Conservation (phyloP, 1,140 invertebrate genomes). For the Heliconius hewitsoni region DNA sequence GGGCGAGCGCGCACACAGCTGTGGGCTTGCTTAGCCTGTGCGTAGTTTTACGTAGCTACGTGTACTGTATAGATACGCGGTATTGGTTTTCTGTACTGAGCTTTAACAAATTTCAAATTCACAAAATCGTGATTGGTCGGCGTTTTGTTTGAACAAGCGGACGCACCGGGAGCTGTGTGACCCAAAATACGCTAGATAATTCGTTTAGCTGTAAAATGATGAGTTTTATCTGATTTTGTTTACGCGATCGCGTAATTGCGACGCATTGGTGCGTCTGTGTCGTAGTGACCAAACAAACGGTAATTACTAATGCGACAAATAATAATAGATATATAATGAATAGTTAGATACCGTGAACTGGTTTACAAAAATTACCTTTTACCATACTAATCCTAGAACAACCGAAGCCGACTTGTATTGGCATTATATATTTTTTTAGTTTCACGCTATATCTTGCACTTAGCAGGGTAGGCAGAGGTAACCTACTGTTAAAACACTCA, state of each 20-base stretch:
- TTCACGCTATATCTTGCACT: too few relatives aligned
- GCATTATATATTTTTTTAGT: too few relatives aligned
- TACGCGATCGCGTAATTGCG: constrained; percentile 55
- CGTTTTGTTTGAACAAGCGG: constrained; percentile 78
- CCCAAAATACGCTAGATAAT: constrained; percentile 73
- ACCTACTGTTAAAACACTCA: too few relatives aligned
- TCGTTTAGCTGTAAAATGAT: constrained; percentile 74
- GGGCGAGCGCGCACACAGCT: constrained; percentile 56
- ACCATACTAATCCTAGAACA: background rate
- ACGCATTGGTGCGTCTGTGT: constrained; percentile 48
- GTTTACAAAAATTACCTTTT: background rate
- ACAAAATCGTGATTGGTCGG: constrained; percentile 80
- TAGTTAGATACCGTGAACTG: background rate
- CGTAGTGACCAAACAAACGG: constrained; percentile 40
- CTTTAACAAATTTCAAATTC: constrained; percentile 81
- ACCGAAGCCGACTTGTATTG: too few relatives aligned
- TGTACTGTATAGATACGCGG: constrained; percentile 58
- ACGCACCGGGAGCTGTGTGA: constrained; percentile 58
- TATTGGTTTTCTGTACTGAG: constrained; percentile 79
- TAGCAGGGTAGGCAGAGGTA: too few relatives aligned
- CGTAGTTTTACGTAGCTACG: constrained; percentile 73
- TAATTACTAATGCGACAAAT: constrained; percentile 40
- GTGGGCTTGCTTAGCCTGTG: constrained; percentile 73
- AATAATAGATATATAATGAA: background rate
- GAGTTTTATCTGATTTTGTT: constrained; percentile 73